Evolutionary conservation across 1,140 invertebrate species (phyloP), one percentile per base, ranked within the genome.

Genomic region (Apolygus lucorum): DNA sequence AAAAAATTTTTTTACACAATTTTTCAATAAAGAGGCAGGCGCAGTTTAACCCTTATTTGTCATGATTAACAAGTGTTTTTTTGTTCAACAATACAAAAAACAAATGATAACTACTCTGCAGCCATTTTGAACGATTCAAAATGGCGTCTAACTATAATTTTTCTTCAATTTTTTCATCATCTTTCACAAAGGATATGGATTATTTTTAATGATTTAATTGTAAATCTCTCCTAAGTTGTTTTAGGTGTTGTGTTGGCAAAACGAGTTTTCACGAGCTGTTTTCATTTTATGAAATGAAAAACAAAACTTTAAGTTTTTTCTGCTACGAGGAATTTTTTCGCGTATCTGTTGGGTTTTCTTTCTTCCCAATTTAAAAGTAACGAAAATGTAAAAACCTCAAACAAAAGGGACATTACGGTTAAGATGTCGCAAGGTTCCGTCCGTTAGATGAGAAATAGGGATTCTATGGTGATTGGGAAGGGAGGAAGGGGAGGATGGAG

Each of bases 11-110:
- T 69, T 69, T 69, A 69, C 26, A 69, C 22, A 24, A 59, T 59
- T 63, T 69, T 42, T 59, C 22, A 22, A 69, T 27, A 64, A 68
- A 63, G 34, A 69, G 68, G 68, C 29, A 64, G 68, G 68, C 63
- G 68, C 68, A 69, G 68, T 69, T 62, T 21, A 59, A 69, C 62
- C 68, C n/a, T 69, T 69, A 69, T 69, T 69, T 69, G 68, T 69
- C 68, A 69, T 69, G 68, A 63, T 63, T 69, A 69, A 69, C 68
- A 69, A 69, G 68, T 69, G 68, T 69, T 59, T 24, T 59, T 59
- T 59, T 59, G 8, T 59, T 59, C 42, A 69, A 63, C 52, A 52
- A 69, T 34, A 34, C 42, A 42, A 63, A 63, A 69, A 62, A 69
- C 54, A 59, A 59, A 59, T 59, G 22, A 59, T 59, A 59, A 59